These are phyloP conservation scores for Phrynocephalus vlangalii DNA, from an alignment of 2,797 vertebrate genomes.

Conservation along the genomic window DNA sequence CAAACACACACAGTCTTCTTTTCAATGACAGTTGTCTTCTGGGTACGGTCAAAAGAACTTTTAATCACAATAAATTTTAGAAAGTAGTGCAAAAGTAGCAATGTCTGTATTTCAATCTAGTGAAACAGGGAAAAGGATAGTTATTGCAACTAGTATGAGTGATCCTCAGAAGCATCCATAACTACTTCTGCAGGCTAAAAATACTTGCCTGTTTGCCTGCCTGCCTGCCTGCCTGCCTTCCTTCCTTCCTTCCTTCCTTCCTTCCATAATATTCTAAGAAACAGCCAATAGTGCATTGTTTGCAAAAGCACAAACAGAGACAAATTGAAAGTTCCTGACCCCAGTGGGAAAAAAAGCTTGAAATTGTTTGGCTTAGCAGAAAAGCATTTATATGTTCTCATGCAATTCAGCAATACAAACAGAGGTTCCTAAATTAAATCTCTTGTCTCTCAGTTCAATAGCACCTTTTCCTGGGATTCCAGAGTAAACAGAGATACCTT, in stretches of 20 bases:
- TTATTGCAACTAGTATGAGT: neutral
- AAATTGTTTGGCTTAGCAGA: conserved; percentile 27
- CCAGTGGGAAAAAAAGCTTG: neutral
- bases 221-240: neutral
- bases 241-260: neutral
- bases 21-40: neutral
- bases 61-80: neutral
- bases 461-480: neutral
- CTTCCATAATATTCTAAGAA: neutral
- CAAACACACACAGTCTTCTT: neutral
- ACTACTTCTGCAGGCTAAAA: conserved; percentile 6
- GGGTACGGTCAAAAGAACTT: neutral
- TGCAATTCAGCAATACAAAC: conserved; percentile 3
- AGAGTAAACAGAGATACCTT: conserved; percentile 4
- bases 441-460: neutral
- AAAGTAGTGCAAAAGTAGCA: neutral
- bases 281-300: neutral
- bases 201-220: neutral
- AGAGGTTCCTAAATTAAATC: conserved; percentile 12
- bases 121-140: neutral
- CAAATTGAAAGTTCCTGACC: neutral
- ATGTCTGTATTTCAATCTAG: neutral
- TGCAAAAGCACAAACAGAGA: neutral
- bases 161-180: neutral
- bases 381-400: neutral